Conservation (phyloP, 2,113 vertebrate genomes). For the Rhinolophus ferrumequinum region DNA sequence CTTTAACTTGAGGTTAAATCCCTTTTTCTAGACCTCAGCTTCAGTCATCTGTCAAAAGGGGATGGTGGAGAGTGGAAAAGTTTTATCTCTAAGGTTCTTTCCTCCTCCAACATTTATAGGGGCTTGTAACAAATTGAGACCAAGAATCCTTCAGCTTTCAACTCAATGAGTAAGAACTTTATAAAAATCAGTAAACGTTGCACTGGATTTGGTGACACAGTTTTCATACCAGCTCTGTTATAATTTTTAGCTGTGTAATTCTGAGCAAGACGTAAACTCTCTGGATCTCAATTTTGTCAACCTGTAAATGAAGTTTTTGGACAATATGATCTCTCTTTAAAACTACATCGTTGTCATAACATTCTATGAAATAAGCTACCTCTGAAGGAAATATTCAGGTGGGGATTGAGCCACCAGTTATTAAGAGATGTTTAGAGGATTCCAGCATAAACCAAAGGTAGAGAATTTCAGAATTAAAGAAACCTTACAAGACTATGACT, state of each 20-base stretch:
- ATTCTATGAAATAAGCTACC: constrained; percentile 46
- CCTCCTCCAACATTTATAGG: neutral
- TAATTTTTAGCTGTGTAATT: constrained; percentile 47
- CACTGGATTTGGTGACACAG: neutral
- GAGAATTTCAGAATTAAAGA: neutral
- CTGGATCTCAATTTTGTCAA: constrained; percentile 40
- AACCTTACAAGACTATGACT: neutral
- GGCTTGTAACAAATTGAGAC: constrained; percentile 33
- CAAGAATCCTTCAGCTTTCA: constrained; percentile 19
- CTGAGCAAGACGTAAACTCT: constrained; percentile 31
- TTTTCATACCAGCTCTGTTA: neutral
- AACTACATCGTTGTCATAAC: neutral
- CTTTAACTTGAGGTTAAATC: neutral
- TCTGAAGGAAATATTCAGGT: constrained; percentile 17
- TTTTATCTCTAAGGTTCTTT: constrained; percentile 15
- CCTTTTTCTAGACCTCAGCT: constrained; percentile 38
- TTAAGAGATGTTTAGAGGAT: constrained; percentile 7
- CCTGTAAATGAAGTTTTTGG: constrained; percentile 26
- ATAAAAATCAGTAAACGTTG: constrained; percentile 42
- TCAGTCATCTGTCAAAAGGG: neutral
- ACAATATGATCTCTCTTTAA: constrained; percentile 37
- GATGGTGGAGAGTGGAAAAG: neutral
- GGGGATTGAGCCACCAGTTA: neutral
- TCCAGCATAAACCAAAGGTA: constrained; percentile 18
- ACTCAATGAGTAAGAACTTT: constrained; percentile 31